phyloP scores from a whole-genome alignment of 30 jellyfish, hydroid and myxozoan genomes.

The Mastigias papua region DNA sequence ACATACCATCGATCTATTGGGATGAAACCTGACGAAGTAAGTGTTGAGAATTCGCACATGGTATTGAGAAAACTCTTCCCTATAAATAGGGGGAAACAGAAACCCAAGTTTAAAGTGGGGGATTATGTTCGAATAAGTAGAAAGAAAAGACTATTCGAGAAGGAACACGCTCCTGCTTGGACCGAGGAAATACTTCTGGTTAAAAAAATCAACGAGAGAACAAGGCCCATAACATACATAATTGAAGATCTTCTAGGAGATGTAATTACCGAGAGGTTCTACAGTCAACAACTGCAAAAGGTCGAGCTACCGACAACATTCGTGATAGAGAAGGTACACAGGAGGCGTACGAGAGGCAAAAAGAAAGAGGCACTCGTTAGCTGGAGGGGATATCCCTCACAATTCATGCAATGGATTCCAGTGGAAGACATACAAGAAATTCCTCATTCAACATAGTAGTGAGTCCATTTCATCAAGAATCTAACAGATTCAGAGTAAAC shows the following conservation, averaged over 20 bases:
- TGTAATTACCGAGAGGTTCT: not conserved
- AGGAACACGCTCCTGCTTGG: not conserved
- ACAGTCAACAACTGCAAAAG: not conserved
- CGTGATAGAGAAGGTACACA: not conserved
- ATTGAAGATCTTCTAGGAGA: not conserved
- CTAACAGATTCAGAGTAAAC: not conserved
- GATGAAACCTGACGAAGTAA: not conserved
- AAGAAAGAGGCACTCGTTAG: not conserved
- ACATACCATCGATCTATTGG: not conserved
- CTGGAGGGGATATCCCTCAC: not conserved
- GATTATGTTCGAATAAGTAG: not conserved
- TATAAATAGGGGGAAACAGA: not conserved
- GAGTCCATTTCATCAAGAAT: not conserved
- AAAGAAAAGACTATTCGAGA: not conserved
- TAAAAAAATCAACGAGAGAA: too few species aligned
- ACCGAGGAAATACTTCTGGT: not conserved
- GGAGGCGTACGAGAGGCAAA: not conserved
- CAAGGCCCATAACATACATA: not conserved
- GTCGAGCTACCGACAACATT: not conserved
- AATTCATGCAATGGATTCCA: constrained; percentile 3
- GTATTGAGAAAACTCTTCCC: not conserved
- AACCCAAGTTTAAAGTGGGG: not conserved
- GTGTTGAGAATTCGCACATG: not conserved
- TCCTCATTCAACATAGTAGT: too few species aligned
- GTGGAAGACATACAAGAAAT: not conserved